phyloP scores from a whole-genome alignment of 2,888 invertebrate species.

The Rotaria magnacalcarata region DNA sequence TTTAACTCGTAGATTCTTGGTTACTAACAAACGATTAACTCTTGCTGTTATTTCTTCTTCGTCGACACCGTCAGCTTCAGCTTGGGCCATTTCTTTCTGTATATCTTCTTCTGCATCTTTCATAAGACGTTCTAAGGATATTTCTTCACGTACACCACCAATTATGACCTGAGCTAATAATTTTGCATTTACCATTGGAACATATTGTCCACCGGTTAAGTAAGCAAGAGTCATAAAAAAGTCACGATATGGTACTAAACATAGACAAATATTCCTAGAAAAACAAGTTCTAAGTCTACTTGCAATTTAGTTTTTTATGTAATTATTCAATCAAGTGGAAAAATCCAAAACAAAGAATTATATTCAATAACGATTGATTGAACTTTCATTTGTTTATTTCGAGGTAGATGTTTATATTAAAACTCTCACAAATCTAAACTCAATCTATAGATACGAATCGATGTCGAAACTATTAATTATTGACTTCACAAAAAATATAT shows the following conservation, averaged over 20 bases:
- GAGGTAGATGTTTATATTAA: too few relatives aligned
- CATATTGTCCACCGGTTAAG: slow-evolving; percentile 55
- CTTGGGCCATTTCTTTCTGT: slow-evolving; percentile 48
- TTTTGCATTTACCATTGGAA: slow-evolving; percentile 52
- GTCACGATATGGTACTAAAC: slow-evolving; percentile 51
- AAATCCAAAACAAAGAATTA: too few relatives aligned
- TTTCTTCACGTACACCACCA: slow-evolving; percentile 54
- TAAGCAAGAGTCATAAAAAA: slow-evolving; percentile 53
- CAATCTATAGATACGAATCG: too few relatives aligned
- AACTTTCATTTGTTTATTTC: too few relatives aligned
- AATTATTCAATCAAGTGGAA: too few relatives aligned
- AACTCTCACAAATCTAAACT: too few relatives aligned
- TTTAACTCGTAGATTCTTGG: slow-evolving; percentile 2
- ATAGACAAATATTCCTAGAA: slow-evolving; percentile 47
- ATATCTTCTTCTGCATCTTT: slow-evolving; percentile 50
- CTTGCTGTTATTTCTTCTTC: not conserved
- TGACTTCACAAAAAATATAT: too few relatives aligned
- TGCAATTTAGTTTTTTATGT: too few relatives aligned
- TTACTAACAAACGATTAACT: slow-evolving; percentile 37
- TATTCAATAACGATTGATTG: too few relatives aligned
- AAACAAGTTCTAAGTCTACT: too few relatives aligned
- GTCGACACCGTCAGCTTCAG: slow-evolving; percentile 31
- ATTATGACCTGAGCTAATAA: slow-evolving; percentile 52
- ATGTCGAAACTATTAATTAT: too few relatives aligned
- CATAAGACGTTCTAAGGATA: slow-evolving; percentile 53